A percentile compares a stretch with the other conserved stretches of the same genome.
phyloP scores from a whole-genome alignment of 2,113 vertebrate genomes.

The Galeopterus variegatus region DNA sequence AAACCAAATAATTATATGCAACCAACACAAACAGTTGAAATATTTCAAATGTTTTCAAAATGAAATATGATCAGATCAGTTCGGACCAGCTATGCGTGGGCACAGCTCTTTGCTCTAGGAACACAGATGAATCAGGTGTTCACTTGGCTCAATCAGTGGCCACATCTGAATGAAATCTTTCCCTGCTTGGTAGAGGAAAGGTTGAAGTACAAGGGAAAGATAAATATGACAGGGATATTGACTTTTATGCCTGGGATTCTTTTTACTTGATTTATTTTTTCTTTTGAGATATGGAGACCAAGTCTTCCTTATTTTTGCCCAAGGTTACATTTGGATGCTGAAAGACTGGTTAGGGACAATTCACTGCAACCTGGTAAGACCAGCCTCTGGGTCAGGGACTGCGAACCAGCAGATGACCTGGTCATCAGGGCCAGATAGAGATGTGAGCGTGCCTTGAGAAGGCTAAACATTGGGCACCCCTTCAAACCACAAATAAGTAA shows the following conservation, averaged over 20 bases:
- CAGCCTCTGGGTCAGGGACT: background rate
- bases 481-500: background rate
- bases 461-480: background rate
- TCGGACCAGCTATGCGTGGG: background rate
- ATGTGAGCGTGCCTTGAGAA: background rate
- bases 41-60: slow-evolving; percentile 16
- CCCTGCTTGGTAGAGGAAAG: background rate
- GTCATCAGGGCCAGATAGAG: background rate
- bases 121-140: background rate
- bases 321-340: background rate
- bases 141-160: background rate
- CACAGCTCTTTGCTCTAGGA: slow-evolving; percentile 19
- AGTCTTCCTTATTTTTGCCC: background rate
- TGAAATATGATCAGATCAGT: background rate
- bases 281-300: background rate
- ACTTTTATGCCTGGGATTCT: background rate
- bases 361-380: background rate
- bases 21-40: background rate
- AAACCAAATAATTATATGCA: background rate
- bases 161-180: background rate
- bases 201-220: background rate
- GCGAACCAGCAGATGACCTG: background rate
- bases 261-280: background rate
- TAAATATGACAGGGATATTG: background rate
- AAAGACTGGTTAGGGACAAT: background rate